phyloP scores from a whole-genome alignment of 2,113 vertebrate genomes.

The Equus quagga region DNA sequence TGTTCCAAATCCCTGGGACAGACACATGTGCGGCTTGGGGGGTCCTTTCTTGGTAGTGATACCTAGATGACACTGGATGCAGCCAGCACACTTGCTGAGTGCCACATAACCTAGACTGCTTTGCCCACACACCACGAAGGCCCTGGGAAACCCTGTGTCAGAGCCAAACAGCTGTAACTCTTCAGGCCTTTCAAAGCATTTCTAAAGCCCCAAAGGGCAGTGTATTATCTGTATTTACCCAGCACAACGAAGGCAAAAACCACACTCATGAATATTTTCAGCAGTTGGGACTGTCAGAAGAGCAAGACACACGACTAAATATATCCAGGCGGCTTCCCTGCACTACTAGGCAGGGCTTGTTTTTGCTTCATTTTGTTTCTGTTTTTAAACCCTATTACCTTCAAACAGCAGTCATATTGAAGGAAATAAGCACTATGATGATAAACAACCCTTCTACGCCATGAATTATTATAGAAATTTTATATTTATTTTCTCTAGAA shows the following conservation, averaged over 20 bases:
- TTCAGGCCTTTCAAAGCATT: not conserved
- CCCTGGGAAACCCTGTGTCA: not conserved
- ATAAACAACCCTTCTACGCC: not conserved
- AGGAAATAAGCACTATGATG: not conserved
- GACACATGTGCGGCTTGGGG: not conserved
- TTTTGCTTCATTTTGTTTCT: conserved; percentile 3
- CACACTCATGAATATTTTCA: not conserved
- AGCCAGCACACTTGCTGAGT: not conserved
- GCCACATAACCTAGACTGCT: not conserved
- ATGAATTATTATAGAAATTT: not conserved
- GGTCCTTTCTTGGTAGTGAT: not conserved
- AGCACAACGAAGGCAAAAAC: conserved; percentile 11
- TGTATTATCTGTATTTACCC: not conserved
- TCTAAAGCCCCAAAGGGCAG: not conserved
- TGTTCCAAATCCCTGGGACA: not conserved
- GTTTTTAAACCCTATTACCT: not conserved
- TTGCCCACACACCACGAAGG: not conserved
- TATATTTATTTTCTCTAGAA: not conserved
- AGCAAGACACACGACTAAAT: not conserved
- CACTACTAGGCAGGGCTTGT: not conserved
- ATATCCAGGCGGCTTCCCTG: not conserved
- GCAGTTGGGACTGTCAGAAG: not conserved
- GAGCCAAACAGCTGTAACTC: not conserved
- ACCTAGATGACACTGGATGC: not conserved
- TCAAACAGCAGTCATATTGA: not conserved